Conservation (phyloP, 2,888 invertebrate genomes). For the Polymixis lichenea region DNA sequence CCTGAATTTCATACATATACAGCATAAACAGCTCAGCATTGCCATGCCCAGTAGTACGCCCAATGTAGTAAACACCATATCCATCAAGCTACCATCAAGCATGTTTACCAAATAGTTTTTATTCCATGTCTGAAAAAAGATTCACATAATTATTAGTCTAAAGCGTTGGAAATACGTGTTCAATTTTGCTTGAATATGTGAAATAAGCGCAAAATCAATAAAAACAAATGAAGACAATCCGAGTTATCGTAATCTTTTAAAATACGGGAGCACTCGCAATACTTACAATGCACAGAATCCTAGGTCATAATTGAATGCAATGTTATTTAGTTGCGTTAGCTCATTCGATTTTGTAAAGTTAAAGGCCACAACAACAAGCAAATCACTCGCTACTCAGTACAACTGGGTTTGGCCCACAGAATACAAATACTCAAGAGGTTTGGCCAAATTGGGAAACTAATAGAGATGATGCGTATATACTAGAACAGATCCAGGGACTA, state of each 20-base stretch:
- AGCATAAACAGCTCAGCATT: slow-evolving; percentile 77
- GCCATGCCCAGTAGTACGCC: slow-evolving; percentile 74
- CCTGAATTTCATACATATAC: slow-evolving; percentile 82
- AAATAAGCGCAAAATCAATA: neutral
- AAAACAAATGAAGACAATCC: slow-evolving; percentile 5
- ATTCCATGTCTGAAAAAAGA: slow-evolving; percentile 4
- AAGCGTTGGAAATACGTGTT: neutral
- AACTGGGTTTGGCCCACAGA: no score
- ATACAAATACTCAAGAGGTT: no score
- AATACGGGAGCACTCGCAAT: neutral
- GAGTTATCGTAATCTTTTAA: neutral
- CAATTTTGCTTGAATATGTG: neutral
- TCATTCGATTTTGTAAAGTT: neutral
- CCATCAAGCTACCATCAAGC: slow-evolving; percentile 67
- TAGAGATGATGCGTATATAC: no score
- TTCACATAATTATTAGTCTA: neutral
- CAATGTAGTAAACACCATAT: slow-evolving; percentile 73
- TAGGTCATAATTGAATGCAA: neutral
- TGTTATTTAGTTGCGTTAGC: neutral
- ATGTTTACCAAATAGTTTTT: slow-evolving; percentile 33
- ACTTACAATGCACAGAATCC: slow-evolving; percentile 33
- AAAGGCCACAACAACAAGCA: slow-evolving; percentile 19
- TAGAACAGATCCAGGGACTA: no score
- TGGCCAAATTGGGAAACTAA: neutral
- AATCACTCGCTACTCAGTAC: neutral